Evolutionary conservation across 2,888 invertebrate genomes (phyloP), one percentile per base, ranked within the genome.

Genomic region (Linhomoeus sp.): DNA sequence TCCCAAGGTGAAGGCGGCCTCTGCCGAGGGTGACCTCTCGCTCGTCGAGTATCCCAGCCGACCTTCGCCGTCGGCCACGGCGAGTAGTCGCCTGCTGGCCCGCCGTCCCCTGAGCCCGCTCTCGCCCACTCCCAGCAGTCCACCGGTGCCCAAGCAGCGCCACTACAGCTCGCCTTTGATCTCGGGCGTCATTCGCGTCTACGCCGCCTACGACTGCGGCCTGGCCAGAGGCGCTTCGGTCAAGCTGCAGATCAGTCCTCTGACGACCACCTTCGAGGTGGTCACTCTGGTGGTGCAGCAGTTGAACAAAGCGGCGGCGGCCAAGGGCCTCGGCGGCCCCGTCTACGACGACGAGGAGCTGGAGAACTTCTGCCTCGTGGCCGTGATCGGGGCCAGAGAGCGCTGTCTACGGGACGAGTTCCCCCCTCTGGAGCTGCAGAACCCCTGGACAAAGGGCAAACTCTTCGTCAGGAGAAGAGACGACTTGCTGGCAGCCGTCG

Each of bases 211-310:
- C 66, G 84, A 90, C 56, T 88, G 87, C 0, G 92, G 92, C 12
- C 70, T 94, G 54, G 84, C 87, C 1, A 78, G 49, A 77, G 51
- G 90, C 7, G 88, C 88, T 0, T 86, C 87, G 57, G 76, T 94
- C 35, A 86, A 87, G 59, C 71, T 94, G 2, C 87, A 88, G 66
- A 85, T 94, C 1, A 88, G 86, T 0, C 80, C 82, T 1, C 76
- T 81, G 56, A 94, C 94, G 1, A 84, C 88, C 0, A 85, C 90
- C 0, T 75, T 86, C 19, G 92, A 94, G 69, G 87, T 94, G 46
- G 84, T 94, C 51, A 83, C 87, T 68, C 73, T 92, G 51, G 88
- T 94, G 23, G 84, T 94, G 46, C 83, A 86, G 64, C 90, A 94
- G 67, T 73, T 94, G 40, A 90, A 90, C 65, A 83, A 85, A 79